A percentile compares a stretch with the other conserved stretches of the same genome.
These are phyloP conservation scores for Phoxinus dragarum DNA, from an alignment of 2,797 vertebrate genomes.

Conservation along the genomic window DNA sequence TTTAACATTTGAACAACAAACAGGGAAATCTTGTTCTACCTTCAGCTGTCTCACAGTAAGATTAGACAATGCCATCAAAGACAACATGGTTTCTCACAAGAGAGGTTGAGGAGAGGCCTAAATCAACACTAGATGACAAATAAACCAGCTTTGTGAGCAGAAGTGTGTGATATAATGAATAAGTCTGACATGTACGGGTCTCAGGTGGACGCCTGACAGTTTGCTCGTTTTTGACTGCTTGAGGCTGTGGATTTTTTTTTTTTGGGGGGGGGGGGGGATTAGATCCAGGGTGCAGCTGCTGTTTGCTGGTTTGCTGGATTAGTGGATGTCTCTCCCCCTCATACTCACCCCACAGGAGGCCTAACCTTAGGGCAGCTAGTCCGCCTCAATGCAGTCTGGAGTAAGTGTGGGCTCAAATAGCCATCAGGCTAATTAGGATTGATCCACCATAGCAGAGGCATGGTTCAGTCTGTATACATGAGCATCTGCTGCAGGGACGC, in stretches of 20 bases:
- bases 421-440: slow-evolving; percentile 49
- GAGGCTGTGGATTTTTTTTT: slow-evolving; percentile 9
- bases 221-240: slow-evolving; percentile 9
- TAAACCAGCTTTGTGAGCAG: slow-evolving; percentile 8
- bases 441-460: slow-evolving; percentile 36
- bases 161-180: slow-evolving; percentile 32
- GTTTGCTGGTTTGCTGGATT: slow-evolving; percentile 46
- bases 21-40: neutral
- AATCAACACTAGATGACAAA: neutral
- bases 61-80: slow-evolving; percentile 25
- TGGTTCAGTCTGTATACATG: slow-evolving; percentile 33
- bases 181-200: slow-evolving; percentile 24
- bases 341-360: neutral
- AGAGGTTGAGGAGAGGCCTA: neutral
- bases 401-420: slow-evolving; percentile 25
- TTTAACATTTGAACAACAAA: slow-evolving; percentile 21
- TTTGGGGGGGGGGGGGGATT: slow-evolving; percentile 9
- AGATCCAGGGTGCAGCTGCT: slow-evolving; percentile 42
- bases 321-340: slow-evolving; percentile 22
- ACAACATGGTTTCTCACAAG: slow-evolving; percentile 4
- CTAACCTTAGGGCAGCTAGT: slow-evolving; percentile 10
- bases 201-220: slow-evolving; percentile 41
- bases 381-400: slow-evolving; percentile 15
- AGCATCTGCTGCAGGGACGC: slow-evolving; percentile 35
- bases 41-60: neutral